Evolutionary conservation across 2,113 vertebrate genomes (phyloP).

Genomic region (Perognathus longimembris): DNA sequence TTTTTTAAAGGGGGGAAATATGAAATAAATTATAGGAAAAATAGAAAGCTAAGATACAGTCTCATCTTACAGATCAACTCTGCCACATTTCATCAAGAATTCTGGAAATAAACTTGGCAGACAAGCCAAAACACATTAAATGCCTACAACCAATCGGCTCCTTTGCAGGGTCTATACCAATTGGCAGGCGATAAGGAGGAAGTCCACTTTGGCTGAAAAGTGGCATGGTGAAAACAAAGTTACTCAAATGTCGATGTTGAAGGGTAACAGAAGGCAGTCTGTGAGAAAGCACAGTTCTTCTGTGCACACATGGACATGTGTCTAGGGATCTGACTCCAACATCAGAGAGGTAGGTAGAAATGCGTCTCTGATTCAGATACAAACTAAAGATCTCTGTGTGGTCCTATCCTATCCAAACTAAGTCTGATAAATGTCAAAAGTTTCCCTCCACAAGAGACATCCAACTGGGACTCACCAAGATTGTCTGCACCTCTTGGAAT

Average conservation of each 20-base stretch:
- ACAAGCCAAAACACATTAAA: neutral
- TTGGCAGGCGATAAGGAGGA: neutral
- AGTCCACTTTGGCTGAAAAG: neutral
- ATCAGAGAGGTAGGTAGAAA: fast-evolving
- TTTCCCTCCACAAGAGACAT: fast-evolving
- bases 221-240: neutral
- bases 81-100: neutral
- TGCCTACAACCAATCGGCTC: neutral
- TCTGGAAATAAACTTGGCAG: neutral
- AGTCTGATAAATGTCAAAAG: neutral
- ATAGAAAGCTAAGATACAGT: neutral
- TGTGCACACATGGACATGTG: too few species aligned
- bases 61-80: neutral
- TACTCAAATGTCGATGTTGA: neutral
- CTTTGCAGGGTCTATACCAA: neutral
- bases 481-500: slow-evolving; percentile 98
- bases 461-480: slow-evolving; percentile 88
- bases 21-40: neutral
- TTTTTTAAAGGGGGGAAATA: neutral
- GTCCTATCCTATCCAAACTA: neutral
- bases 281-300: neutral
- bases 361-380: neutral
- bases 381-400: neutral
- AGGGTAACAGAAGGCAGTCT: neutral
- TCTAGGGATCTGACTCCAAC: neutral